These are phyloP conservation scores for Caenorhabditis angaria DNA, from an alignment of 2,888 invertebrate genomes.

Conservation along the genomic window DNA sequence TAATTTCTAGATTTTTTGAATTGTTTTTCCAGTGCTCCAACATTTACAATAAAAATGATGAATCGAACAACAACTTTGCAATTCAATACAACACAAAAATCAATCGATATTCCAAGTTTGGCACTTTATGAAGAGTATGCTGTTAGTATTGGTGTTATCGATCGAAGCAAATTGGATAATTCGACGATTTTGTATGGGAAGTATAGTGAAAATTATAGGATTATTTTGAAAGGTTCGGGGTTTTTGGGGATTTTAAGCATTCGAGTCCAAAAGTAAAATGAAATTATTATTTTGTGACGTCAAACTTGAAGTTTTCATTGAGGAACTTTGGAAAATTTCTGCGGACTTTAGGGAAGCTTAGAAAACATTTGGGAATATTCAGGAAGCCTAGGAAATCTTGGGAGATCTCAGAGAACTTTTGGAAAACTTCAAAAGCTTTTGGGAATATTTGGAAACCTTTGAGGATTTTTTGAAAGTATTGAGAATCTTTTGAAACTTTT, in stretches of 20 bases:
- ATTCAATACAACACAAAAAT: conserved; percentile 37
- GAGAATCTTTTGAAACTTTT: too few species aligned
- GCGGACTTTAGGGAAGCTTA: too few species aligned
- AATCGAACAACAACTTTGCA: conserved; percentile 30
- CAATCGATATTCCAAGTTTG: conserved; percentile 43
- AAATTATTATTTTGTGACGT: too few species aligned
- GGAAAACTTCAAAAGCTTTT: too few species aligned
- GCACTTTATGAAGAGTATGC: conserved; percentile 51
- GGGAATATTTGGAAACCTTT: too few species aligned
- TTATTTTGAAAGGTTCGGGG: conserved; percentile 28
- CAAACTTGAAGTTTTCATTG: too few species aligned
- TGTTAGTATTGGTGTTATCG: conserved; percentile 43
- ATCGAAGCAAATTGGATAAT: conserved; percentile 45
- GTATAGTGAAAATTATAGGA: conserved; percentile 45
- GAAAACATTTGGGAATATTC: too few species aligned
- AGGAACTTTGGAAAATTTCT: too few species aligned
- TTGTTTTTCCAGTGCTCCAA: conserved; percentile 8
- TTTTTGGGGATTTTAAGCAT: not conserved
- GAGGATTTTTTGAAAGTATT: too few species aligned
- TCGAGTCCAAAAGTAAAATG: too few species aligned
- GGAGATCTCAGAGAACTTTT: too few species aligned
- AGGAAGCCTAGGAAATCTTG: too few species aligned
- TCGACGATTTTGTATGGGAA: conserved; percentile 42
- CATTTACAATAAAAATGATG: conserved; percentile 34
- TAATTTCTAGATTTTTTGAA: not conserved